Conservation (phyloP, 64 coral and sea anemone species). For the Montipora capricornis region DNA sequence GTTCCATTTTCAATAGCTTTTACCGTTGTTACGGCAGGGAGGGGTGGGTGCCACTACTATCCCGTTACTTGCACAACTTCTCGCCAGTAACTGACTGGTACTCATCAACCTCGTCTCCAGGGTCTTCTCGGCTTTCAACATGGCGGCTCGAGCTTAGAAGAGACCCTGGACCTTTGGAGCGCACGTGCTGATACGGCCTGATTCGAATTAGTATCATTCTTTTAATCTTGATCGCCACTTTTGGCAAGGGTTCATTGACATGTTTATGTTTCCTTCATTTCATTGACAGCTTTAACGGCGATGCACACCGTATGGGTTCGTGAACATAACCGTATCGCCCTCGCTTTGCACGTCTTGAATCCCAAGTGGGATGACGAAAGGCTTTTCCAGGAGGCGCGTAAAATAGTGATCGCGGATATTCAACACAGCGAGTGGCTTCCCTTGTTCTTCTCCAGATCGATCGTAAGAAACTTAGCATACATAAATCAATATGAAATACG, state of each 20-base stretch:
- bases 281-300: conserved; percentile 20
- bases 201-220: too few relatives aligned
- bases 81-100: too few relatives aligned
- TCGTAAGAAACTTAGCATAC: conserved; percentile 9
- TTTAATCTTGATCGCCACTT: too few relatives aligned
- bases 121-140: too few relatives aligned
- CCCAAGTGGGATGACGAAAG: conserved; percentile 16
- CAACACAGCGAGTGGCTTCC: conserved; percentile 78
- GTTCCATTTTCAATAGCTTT: too few relatives aligned
- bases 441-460: conserved; percentile 11
- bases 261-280: background rate
- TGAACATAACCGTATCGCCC: conserved; percentile 68
- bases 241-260: background rate
- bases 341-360: background rate
- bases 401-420: conserved; percentile 60
- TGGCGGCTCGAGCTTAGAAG: too few relatives aligned
- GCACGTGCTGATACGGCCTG: too few relatives aligned
- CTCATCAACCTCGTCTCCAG: too few relatives aligned
- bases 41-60: too few relatives aligned
- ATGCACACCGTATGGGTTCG: conserved; percentile 64
- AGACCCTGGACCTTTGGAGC: too few relatives aligned
- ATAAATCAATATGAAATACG: background rate
- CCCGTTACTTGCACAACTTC: too few relatives aligned
- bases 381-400: conserved; percentile 55
- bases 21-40: too few relatives aligned